Evolutionary conservation across 2,797 vertebrate genomes (phyloP).

Genomic region (Fringilla coelebs): DNA sequence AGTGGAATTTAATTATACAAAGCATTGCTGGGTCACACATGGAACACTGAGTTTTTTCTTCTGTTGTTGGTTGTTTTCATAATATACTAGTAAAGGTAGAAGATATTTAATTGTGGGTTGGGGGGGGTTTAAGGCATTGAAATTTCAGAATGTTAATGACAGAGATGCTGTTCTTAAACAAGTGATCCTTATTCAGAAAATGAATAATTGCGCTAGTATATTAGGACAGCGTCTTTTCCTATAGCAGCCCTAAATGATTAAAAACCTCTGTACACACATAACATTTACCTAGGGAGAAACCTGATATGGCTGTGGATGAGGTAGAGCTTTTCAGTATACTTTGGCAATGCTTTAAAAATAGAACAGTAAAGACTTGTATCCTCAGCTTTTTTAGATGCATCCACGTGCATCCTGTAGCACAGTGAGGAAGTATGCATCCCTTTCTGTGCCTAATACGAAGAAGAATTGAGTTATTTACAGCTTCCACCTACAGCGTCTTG

Average conservation of each 20-base stretch:
- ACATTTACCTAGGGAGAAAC: neutral
- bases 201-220: neutral
- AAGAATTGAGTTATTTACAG: neutral
- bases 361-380: neutral
- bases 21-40: neutral
- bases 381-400: neutral
- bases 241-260: neutral
- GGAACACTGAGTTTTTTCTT: neutral
- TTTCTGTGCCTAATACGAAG: neutral
- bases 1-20: neutral
- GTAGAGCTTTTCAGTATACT: neutral
- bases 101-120: neutral
- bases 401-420: neutral
- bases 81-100: neutral
- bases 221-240: neutral
- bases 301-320: fast-evolving
- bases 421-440: neutral
- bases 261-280: neutral
- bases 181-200: neutral
- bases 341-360: neutral
- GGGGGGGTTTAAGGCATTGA: neutral
- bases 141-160: neutral
- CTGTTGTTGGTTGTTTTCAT: neutral
- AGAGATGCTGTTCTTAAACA: neutral
- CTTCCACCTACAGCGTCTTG: neutral